Evolutionary conservation across 2,113 vertebrate species (phyloP), one percentile per base, ranked within the genome.

Genomic region (Tetrao urogallus): DNA sequence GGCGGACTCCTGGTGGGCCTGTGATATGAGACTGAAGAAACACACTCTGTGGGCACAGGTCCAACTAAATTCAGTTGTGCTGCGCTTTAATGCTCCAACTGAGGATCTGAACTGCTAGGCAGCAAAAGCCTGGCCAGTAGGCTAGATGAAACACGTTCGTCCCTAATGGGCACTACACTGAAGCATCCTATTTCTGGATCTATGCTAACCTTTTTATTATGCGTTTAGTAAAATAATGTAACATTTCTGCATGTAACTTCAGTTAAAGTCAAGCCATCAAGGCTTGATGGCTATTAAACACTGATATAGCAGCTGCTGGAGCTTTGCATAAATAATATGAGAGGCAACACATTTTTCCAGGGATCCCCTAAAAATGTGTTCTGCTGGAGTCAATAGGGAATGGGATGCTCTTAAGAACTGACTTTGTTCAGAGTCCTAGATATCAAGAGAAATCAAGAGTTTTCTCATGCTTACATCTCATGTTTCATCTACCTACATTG

Each of bases 11-110:
- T 85, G 25, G 5, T 20, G 54, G 43, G 48, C 19, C 34, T 61
- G 43, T 11, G 54, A 14, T 30, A 6, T 0, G 6, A 45, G 32
- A 0, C 0, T 36, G 45, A 42, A 81, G 64, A 70, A 17, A n/a
- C n/a, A 6, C 18, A 3, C 9, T 58, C 48, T 38, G 10, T 1
- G 1, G 73, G 65, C 38, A 43, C 5, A 0, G 0, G 19, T 25
- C 50, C 56, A 48, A 6, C 25, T 27, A 3, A 66, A 72, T 4
- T 40, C 27, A 28, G 7, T 19, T 54, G 56, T 77, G 10, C 45
- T 56, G 28, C 32, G 42, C n/a, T 92, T 40, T 14, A 60, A 42
- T 27, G 45, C 7, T 18, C 4, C 60, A 86, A 34, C 36, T 74
- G 48, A 45, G 27, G 11, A 54, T 21, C 36, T 63, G 43, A 78